phyloP scores from a whole-genome alignment of 2,888 invertebrate species.

The Drosophila tripunctata region DNA sequence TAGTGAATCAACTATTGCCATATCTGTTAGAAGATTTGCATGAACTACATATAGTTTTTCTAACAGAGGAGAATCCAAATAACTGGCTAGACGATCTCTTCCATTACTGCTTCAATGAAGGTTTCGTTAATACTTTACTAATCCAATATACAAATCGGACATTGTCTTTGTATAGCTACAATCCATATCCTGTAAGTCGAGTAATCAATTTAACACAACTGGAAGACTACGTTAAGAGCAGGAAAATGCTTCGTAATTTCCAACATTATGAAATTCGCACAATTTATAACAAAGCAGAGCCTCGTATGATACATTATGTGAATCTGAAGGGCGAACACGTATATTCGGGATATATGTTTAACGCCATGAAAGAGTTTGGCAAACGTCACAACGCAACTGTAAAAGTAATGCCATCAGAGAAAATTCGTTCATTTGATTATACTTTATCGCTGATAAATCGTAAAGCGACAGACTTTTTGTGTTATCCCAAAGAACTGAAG shows the following conservation, averaged over 20 bases:
- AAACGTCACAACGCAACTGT: conserved; percentile 48
- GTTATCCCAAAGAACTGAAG: neutral
- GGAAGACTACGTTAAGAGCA: conserved; percentile 42
- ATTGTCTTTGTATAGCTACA: conserved; percentile 39
- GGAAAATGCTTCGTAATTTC: conserved; percentile 23
- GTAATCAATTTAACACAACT: conserved; percentile 12
- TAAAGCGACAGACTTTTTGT: conserved; percentile 6
- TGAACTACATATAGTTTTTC: conserved; percentile 43
- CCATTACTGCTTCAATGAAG: conserved; percentile 42
- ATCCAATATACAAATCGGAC: conserved; percentile 11
- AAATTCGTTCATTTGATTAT: too few relatives aligned
- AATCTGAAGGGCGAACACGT: conserved; percentile 20
- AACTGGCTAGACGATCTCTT: conserved; percentile 31
- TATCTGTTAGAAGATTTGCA: conserved; percentile 19
- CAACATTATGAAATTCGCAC: conserved; percentile 20
- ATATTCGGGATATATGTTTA: conserved; percentile 55
- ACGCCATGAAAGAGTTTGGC: conserved; percentile 45
- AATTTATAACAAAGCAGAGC: conserved; percentile 9
- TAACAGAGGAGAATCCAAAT: conserved; percentile 5
- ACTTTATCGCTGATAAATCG: too few relatives aligned
- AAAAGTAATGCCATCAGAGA: too few relatives aligned
- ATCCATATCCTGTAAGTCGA: conserved; percentile 33
- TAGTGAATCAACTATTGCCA: conserved; percentile 14
- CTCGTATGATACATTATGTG: conserved; percentile 41
- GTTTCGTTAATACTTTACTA: conserved; percentile 51